phyloP scores from a whole-genome alignment of 2,888 invertebrate genomes.

The Ochropleura plecta region DNA sequence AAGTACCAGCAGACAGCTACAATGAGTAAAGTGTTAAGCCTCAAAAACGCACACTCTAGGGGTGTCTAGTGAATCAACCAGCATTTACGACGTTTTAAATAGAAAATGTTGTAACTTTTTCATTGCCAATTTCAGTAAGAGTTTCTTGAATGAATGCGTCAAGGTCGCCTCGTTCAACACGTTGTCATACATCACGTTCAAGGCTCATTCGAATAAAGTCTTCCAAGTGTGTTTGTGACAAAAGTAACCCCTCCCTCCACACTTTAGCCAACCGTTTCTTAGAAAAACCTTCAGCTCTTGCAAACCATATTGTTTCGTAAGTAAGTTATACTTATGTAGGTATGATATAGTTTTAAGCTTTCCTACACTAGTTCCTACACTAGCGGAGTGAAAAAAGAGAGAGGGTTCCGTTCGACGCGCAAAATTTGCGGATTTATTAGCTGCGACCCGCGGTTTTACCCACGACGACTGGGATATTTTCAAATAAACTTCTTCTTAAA shows the following conservation, averaged over 20 bases:
- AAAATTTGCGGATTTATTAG: too few species aligned
- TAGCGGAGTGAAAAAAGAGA: too few species aligned
- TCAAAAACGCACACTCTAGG: background rate
- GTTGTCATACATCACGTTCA: constrained; percentile 1
- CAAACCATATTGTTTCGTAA: constrained; percentile 4
- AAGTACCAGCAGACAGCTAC: background rate
- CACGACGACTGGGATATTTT: too few species aligned
- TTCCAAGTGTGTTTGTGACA: constrained; percentile 6
- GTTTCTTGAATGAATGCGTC: constrained; percentile 8
- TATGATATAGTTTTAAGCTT: background rate
- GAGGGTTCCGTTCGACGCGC: too few species aligned
- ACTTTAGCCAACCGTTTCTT: constrained; percentile 21
- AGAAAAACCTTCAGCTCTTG: background rate
- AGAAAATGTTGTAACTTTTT: background rate
- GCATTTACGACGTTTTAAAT: background rate
- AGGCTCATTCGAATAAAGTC: constrained; percentile 14
- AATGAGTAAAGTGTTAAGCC: background rate
- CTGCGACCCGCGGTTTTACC: too few species aligned
- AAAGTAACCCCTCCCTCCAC: background rate
- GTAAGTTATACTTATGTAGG: background rate
- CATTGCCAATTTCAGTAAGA: background rate
- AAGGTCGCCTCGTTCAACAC: background rate
- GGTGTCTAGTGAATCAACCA: background rate
- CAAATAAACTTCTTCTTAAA: too few species aligned
- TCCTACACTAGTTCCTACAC: too few species aligned